phyloP scores from a whole-genome alignment of 2,797 vertebrate genomes.

The Mareca strepera region DNA sequence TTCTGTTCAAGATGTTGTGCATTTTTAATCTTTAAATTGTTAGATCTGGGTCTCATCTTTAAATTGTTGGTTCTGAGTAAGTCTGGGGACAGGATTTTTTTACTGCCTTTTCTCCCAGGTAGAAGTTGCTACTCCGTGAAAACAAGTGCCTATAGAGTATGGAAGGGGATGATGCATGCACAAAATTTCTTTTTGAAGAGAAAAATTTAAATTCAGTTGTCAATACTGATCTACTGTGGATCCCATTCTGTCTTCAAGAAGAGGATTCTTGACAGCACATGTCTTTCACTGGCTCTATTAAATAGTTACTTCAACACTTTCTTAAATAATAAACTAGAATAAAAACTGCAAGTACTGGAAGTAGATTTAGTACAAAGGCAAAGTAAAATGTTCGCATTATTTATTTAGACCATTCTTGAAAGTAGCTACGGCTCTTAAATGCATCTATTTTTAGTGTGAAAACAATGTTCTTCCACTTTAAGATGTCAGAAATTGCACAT shows the following conservation, averaged over 20 bases:
- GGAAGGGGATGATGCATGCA: background rate
- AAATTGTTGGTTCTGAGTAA: background rate
- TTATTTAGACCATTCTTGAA: background rate
- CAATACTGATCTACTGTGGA: background rate
- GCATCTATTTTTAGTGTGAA: background rate
- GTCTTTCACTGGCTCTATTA: background rate
- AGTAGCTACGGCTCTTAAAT: background rate
- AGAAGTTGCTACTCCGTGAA: background rate
- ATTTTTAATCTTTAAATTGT: constrained; percentile 34
- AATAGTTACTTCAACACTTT: background rate
- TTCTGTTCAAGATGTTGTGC: constrained; percentile 20
- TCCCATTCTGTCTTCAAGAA: background rate
- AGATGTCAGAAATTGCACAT: background rate
- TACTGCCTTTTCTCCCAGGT: background rate
- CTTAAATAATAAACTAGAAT: background rate
- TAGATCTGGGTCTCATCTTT: background rate
- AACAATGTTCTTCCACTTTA: background rate
- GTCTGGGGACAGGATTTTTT: background rate
- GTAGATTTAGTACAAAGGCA: background rate
- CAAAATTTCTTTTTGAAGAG: background rate
- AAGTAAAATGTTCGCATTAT: background rate
- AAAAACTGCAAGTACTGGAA: background rate
- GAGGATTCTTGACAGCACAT: background rate
- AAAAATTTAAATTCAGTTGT: background rate
- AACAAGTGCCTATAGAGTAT: background rate